phyloP scores from a whole-genome alignment of 2,797 vertebrate genomes.

The Sardinella longiceps region DNA sequence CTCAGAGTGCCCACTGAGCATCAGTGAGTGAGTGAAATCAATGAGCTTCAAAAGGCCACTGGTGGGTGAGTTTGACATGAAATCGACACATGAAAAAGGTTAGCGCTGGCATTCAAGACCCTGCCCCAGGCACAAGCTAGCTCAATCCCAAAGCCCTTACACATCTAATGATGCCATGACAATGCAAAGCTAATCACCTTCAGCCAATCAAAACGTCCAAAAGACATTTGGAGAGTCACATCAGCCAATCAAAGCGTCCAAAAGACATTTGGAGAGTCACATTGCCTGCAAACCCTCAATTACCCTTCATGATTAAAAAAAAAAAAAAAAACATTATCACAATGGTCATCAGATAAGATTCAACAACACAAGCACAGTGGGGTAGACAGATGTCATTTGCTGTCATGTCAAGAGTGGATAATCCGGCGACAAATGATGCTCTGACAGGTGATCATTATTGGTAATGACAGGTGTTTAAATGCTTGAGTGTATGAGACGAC shows the following conservation, averaged over 20 bases:
- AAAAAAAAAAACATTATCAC: background rate
- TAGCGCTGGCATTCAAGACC: background rate
- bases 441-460: background rate
- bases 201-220: background rate
- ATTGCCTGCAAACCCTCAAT: background rate
- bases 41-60: slow-evolving; percentile 5
- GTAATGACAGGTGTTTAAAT: slow-evolving; percentile 10
- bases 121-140: background rate
- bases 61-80: background rate
- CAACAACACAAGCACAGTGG: background rate
- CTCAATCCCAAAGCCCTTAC: background rate
- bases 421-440: background rate
- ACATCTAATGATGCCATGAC: background rate
- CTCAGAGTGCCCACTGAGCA: background rate
- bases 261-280: background rate
- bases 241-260: background rate
- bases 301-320: background rate
- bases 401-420: background rate
- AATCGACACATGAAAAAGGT: slow-evolving; percentile 3
- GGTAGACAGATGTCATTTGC: background rate
- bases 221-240: background rate
- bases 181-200: background rate
- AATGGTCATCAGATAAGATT: background rate
- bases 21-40: background rate
- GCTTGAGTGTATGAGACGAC: background rate